A percentile compares a stretch with the other conserved stretches of the same genome.
Conservation (phyloP, 1,140 invertebrate species). For the Aporrectodea caliginosa region DNA sequence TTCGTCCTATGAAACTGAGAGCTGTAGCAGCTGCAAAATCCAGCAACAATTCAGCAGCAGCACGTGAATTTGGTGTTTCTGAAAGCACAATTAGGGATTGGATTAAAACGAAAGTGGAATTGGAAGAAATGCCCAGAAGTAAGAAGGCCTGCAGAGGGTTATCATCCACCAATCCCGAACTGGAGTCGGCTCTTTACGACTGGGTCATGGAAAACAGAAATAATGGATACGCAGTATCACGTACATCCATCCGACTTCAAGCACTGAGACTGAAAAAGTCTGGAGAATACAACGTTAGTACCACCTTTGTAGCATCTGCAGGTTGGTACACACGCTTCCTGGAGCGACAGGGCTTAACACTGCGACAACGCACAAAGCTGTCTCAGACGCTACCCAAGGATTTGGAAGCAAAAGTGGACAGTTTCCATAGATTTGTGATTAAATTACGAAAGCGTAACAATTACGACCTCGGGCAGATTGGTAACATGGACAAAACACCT, state of each 20-base stretch:
- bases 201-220: background rate
- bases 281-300: background rate
- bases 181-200: background rate
- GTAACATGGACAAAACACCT: conserved; percentile 39
- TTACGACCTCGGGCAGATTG: conserved; percentile 24
- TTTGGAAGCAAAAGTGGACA: conserved; percentile 28
- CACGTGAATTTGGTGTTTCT: conserved; percentile 27
- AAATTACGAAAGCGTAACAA: conserved; percentile 27
- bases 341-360: conserved; percentile 25
- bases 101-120: conserved; percentile 20
- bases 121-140: background rate
- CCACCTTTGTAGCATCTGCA: conserved; percentile 29
- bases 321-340: conserved; percentile 36
- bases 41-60: conserved; percentile 22
- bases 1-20: too few species aligned
- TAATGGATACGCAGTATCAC: background rate
- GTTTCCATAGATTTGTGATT: conserved; percentile 33
- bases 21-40: conserved; percentile 22
- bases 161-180: background rate
- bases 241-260: background rate
- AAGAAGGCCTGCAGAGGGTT: background rate
- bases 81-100: conserved; percentile 19
- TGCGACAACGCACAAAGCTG: conserved; percentile 35
- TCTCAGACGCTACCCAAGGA: conserved; percentile 34
- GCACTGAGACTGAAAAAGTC: background rate